Evolutionary conservation across 2,113 vertebrate species (phyloP).

Genomic region (Junco hyemalis): DNA sequence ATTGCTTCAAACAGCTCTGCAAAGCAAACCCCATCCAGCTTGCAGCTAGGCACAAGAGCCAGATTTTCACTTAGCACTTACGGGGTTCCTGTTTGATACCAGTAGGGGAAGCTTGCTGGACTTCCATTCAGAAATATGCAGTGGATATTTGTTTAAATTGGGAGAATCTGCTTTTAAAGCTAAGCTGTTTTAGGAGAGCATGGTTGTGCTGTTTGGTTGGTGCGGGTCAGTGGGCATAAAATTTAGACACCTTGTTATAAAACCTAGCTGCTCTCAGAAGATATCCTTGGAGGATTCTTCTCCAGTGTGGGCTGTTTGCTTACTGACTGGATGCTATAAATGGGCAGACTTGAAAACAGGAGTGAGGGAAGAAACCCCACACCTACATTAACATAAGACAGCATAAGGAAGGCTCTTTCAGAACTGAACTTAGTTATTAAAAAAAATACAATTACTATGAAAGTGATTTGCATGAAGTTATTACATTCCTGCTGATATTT

Average conservation of each 20-base stretch:
- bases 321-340: background rate
- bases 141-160: background rate
- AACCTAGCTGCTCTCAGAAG: background rate
- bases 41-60: background rate
- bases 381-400: background rate
- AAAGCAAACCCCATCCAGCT: background rate
- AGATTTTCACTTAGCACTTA: accelerated
- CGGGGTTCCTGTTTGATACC: background rate
- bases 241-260: background rate
- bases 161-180: background rate
- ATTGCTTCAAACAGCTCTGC: background rate
- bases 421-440: background rate
- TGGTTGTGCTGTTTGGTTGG: background rate
- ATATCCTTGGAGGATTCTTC: background rate
- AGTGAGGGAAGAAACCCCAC: background rate
- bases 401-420: background rate
- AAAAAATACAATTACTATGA: background rate
- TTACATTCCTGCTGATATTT: background rate
- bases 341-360: background rate
- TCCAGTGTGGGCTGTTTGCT: background rate
- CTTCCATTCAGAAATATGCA: background rate
- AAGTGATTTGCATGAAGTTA: background rate
- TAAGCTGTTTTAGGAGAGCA: background rate
- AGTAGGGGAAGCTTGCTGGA: background rate
- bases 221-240: background rate